Evolutionary conservation across 2,113 vertebrate genomes (phyloP), one percentile per base, ranked within the genome.

Genomic region (Strigops habroptila): DNA sequence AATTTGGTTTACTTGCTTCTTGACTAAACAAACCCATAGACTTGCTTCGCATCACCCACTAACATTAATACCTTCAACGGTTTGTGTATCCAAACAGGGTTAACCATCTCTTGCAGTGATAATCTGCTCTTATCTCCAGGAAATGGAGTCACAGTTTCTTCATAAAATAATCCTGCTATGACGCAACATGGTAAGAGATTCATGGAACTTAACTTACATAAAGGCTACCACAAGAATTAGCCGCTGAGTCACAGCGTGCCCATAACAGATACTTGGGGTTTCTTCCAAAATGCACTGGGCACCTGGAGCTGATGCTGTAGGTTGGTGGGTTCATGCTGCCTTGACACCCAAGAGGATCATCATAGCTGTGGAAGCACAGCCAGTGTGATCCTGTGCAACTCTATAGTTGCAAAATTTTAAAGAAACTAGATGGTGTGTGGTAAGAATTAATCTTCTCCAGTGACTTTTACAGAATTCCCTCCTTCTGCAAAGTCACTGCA

Each of bases 81-180:
- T 23, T 35, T 69, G 60, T 73, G 71, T 64, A 60, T 82, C 68
- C 78, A 67, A 84, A 51, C 0, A 0, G 53, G 81, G 77, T 87
- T 83, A 96, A 79, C 91, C 67, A 59, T 92, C 74, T 76, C 75
- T 14, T 74, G 46, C 74, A 82, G 67, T 49, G 51, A 86, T 89
- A 86, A 93, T 35, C 55, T 35, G 49, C 64, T 90, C 82, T 93
- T 96, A 92, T 91, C 90, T 95, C 57, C 86, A 84, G 92, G 86
- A 95, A 96, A 93, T 73, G 53, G n/a, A 97, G 92, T 84, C 93
- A 95, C 79, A 92, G 82, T 95, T 82, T 96, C 93, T 96, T 90
- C 93, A 95, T 86, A 88, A 96, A 96, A 92, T 91, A 91, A 74
- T 78, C 83, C 80, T 95, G 76, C 27, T 88, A 0, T 88, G 93